Evolutionary conservation across 2,888 invertebrate genomes (phyloP), one percentile per base, ranked within the genome.

Genomic region (Gibbula magus): DNA sequence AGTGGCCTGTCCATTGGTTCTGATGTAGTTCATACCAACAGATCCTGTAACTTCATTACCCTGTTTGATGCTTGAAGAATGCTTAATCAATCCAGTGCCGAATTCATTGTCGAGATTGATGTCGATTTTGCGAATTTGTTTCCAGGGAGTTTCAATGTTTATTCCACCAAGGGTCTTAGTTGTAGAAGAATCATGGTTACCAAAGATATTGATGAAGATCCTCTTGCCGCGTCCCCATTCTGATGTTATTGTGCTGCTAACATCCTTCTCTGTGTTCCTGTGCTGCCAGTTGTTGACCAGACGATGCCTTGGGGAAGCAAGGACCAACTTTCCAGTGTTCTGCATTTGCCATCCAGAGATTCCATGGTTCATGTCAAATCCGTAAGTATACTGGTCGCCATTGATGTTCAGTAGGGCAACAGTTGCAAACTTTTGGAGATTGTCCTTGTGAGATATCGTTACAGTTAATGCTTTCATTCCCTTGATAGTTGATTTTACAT

Each of bases 41-140:
- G 84, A 81, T 1, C 82, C 78, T 2, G 83, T 53, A 2, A 75
- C 79, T n/a, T 75, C 78, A 51, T 85, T 81, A 54, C 84, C 80
- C 8, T 79, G 80, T 10, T 79, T 75, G 7, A 86, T 7, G 8
- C 73, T 82, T 0, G 85, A 39, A 5, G 76, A 75, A 56, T 82
- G 83, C 20, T 81, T 82, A 61, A 88, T 81, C 8, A 84, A 70
- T 32, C 87, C 85, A 20, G 20, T 54, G 16, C 81, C 82, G 75
- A 85, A 83, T 54, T 85, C 83, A 79, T 90, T 88, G 13, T 84
- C 80, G 5, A 88, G 29, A 20, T 75, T 82, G 29, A 88, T 35
- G 18, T 81, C 81, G 3, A 76, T 29, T 18, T 53, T 52, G 51
- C 52, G 51, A 25, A 75, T 32, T 29, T 51, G 74, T 18, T 10